Percentiles rank a stretch among this genome's conserved stretches.
Evolutionary conservation across 2,797 vertebrate species (phyloP).

Genomic region (Toxotes lorentzi): DNA sequence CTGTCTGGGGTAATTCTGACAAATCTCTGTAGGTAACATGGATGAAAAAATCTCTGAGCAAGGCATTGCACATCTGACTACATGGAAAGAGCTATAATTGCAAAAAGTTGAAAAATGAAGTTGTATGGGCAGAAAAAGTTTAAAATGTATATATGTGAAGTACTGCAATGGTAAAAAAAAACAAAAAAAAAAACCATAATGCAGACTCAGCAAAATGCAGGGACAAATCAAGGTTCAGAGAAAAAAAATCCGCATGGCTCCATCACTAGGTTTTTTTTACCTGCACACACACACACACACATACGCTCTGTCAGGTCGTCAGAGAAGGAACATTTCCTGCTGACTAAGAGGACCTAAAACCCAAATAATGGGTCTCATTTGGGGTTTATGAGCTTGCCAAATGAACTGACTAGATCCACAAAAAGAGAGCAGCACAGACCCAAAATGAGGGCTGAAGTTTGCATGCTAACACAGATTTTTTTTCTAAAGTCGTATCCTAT

Average conservation of each 20-base stretch:
- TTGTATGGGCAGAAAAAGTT: neutral
- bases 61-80: conserved; percentile 21
- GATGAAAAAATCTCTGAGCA: conserved; percentile 31
- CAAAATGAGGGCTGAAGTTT: neutral
- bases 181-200: conserved; percentile 23
- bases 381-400: conserved; percentile 33
- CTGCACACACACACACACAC: neutral
- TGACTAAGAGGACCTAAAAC: conserved; percentile 39
- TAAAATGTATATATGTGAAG: conserved; percentile 28
- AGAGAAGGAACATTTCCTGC: conserved; percentile 38
- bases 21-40: conserved; percentile 22
- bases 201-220: conserved; percentile 35
- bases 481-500: neutral
- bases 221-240: conserved; percentile 38
- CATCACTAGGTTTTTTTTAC: conserved; percentile 15
- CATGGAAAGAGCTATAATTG: conserved; percentile 33
- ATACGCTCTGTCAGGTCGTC: conserved; percentile 33
- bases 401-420: conserved; percentile 24
- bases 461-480: neutral
- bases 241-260: conserved; percentile 14
- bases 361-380: conserved; percentile 51
- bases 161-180: conserved; percentile 13
- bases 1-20: conserved; percentile 26
- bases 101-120: conserved; percentile 4
- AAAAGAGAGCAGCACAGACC: conserved; percentile 7